phyloP scores from a whole-genome alignment of 1,140 invertebrate genomes.

The Muscidifurax raptorellus region DNA sequence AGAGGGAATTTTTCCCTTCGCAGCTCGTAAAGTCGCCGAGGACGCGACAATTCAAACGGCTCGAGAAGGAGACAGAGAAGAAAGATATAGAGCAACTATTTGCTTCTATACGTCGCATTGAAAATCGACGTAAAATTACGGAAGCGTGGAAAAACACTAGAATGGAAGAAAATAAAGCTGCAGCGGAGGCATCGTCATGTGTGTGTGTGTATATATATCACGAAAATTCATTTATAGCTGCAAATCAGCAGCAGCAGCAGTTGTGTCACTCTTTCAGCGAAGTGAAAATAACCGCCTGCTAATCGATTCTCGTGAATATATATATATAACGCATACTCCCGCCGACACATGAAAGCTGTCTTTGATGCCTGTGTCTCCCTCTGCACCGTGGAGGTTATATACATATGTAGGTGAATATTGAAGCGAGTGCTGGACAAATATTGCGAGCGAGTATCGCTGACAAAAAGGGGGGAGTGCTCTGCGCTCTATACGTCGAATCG shows the following conservation, averaged over 20 bases:
- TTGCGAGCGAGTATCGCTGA: too few relatives aligned
- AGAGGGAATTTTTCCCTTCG: too few relatives aligned
- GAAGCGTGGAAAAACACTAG: background rate
- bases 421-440: too few relatives aligned
- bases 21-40: background rate
- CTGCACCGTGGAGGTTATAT: too few relatives aligned
- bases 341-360: background rate
- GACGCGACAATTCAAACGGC: background rate
- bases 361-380: background rate
- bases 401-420: too few relatives aligned
- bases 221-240: background rate
- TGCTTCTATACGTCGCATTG: too few relatives aligned
- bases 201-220: background rate
- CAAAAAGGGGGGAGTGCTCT: too few relatives aligned
- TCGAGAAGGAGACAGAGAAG: background rate
- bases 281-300: slow-evolving; percentile 25
- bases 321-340: too few relatives aligned
- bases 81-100: background rate
- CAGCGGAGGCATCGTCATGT: background rate
- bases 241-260: background rate
- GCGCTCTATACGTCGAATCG: too few relatives aligned
- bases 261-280: background rate
- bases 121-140: background rate
- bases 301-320: slow-evolving; percentile 3
- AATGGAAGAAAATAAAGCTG: background rate